Conservation (phyloP, 2,797 vertebrate genomes). For the Esox masquinongy region DNA sequence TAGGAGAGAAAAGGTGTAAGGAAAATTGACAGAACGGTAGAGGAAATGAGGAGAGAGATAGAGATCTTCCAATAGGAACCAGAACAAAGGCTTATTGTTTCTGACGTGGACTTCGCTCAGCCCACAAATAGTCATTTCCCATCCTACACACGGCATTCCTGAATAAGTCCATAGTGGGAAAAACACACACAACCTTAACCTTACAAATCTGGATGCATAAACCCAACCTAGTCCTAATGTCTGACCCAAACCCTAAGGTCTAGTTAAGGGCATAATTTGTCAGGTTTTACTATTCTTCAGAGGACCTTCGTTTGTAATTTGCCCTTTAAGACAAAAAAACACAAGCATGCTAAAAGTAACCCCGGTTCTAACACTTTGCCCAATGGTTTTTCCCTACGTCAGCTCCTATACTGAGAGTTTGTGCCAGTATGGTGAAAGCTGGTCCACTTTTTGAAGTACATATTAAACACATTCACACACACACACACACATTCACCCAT, state of each 20-base stretch:
- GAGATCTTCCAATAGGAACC: neutral
- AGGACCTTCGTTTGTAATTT: too few relatives aligned
- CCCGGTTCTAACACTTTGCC: too few relatives aligned
- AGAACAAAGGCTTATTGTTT: neutral
- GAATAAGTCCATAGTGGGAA: neutral
- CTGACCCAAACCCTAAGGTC: too few relatives aligned
- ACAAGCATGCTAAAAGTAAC: too few relatives aligned
- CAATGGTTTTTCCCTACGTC: too few relatives aligned
- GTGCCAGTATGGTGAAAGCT: neutral
- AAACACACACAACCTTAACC: neutral
- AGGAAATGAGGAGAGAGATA: neutral
- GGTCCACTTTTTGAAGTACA: neutral
- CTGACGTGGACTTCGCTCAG: neutral
- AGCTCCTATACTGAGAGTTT: neutral
- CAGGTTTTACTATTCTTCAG: too few relatives aligned
- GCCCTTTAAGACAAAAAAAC: too few relatives aligned
- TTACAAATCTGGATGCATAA: too few relatives aligned
- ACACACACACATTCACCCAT: too few relatives aligned
- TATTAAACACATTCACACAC: neutral
- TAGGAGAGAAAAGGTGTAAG: neutral
- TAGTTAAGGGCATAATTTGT: too few relatives aligned
- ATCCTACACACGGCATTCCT: constrained; percentile 4
- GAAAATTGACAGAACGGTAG: neutral
- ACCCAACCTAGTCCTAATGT: too few relatives aligned
- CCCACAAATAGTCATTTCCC: neutral